Base-by-base conservation (phyloP, 2,888 invertebrate species). In the Disparrhopalites patrizii region DNA sequence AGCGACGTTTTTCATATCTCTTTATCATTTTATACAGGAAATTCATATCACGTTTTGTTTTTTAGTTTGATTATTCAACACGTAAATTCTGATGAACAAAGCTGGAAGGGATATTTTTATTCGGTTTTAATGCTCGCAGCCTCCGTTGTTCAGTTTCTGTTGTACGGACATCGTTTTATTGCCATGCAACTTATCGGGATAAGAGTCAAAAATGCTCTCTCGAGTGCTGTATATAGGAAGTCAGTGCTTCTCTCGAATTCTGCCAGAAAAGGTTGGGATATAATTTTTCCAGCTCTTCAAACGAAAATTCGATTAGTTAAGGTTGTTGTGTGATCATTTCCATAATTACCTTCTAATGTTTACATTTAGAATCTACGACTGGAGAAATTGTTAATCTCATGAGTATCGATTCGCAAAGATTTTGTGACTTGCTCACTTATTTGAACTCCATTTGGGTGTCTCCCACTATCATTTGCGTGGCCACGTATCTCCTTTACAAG, bases 371-470 rank as follows among this genome's bases (percentile, higher is more conserved):
- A 76, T 87, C 89, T 0, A 91, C 92, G 0, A 88, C 92, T 0
- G 93, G 93, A 40, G 93, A 93, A 84, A 93, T 93, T 75, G 93
- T 93, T 10, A 93, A 93, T 79, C 81, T 93, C 70, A 93, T 93
- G 93, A 87, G 91, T 1, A 93, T 93, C 0, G 93, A 94, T 79
- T 92, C 93, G 1, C 93, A 93, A 79, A 84, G 88, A 77, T 10
- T 62, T 77, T 86, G 91, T 66, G 80, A 80, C 64, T 73, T 82
- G 30, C 77, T 79, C 28, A 76, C 79, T 10, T 81, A 80, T 72
- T 68, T 82, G 23, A 81, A 82, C 75, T 77, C 81, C 76, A 68
- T 83, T 10, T 83, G 82, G 81, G 81, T 81, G 3, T 78, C 79
- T 3, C 83, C 84, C 0, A 75, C 84, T 20, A 83, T 84, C 77